Base-by-base conservation (phyloP, 1,140 invertebrate genomes). In the Mylabris phalerata region DNA sequence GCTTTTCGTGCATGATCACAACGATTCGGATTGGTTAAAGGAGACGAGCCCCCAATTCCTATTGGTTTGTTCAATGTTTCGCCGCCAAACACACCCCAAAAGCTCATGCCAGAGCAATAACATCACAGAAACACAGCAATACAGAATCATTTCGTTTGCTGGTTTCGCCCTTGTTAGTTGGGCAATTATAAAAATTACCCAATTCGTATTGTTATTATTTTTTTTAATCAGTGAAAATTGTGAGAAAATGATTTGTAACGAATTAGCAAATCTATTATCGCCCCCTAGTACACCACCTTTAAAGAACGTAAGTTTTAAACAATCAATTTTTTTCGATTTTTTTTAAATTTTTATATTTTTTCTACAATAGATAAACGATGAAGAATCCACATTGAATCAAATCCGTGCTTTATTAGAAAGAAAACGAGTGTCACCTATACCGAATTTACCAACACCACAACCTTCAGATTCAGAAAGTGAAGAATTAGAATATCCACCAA, bases 201-300 rank as follows among this genome's bases (percentile, higher is more conserved):
- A 38, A 50, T 32, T 43, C 19, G 4, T 25, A 13, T 27, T 38
- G 40, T 48, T 52, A 45, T 50, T 25, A 24, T 44, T 38, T 48
- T 38, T 48, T 38, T 13, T 54, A 46, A 19, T 11, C 2, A 9
- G 38, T 60, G 11, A 13, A 49, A 44, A 62, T 55, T 42, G 42
- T 50, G 42, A 19, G 47, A 50, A 40, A 56, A 48, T n/a, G 47
- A 54, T 48, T 19, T 19, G 19, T 50, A 32, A 54, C 44, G 51
- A 46, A 32, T 42, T 54, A 25, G 40, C 51, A 49, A 49, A 61
- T 44, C 49, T 78, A 55, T 75, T 80, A 48, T 83, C 81, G 52
- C 81, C 81, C 52, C 81, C 81, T 47, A 78, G 78, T 58, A 82
- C 80, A 58, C 81, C 81, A 55, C 79, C 79, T 54, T 64, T 81